phyloP scores from a whole-genome alignment of 2,888 invertebrate genomes.

The Nomada fucata region DNA sequence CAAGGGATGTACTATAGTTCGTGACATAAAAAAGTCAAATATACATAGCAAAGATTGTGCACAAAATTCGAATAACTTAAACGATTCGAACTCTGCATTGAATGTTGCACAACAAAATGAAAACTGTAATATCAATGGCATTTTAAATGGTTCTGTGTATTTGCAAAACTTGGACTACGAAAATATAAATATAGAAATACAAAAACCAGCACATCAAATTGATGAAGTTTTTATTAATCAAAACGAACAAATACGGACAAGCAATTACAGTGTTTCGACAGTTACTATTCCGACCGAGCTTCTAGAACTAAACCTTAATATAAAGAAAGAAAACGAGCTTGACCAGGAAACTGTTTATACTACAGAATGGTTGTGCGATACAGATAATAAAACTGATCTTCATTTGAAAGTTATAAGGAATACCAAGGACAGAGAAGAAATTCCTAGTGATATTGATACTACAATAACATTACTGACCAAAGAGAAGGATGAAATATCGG shows the following conservation, averaged over 20 bases:
- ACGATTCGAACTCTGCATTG: conserved; percentile 56
- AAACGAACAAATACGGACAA: conserved; percentile 63
- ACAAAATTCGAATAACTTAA: conserved; percentile 36
- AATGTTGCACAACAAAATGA: conserved; percentile 59
- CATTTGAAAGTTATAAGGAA: conserved; percentile 54
- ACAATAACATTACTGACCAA: conserved; percentile 53
- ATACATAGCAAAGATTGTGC: conserved; percentile 43
- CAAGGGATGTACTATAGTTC: conserved; percentile 29
- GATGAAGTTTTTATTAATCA: conserved; percentile 65
- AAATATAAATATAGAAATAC: conserved; percentile 67
- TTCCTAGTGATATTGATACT: conserved; percentile 49
- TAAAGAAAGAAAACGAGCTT: conserved; percentile 71
- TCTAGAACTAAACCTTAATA: conserved; percentile 68
- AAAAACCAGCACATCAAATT: conserved; percentile 55
- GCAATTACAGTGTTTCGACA: conserved; percentile 66
- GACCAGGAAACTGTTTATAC: conserved; percentile 62
- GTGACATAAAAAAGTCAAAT: conserved; percentile 36
- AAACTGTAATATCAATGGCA: conserved; percentile 44
- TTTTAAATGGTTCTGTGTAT: conserved; percentile 63
- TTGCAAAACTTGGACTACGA: conserved; percentile 66
- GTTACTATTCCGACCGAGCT: conserved; percentile 70
- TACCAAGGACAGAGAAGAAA: conserved; percentile 57
- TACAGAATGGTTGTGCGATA: conserved; percentile 68
- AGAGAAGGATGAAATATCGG: conserved; percentile 43
- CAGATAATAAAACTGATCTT: conserved; percentile 52